Base-by-base conservation (phyloP, 1,140 invertebrate species). In the Orius insidiosus region DNA sequence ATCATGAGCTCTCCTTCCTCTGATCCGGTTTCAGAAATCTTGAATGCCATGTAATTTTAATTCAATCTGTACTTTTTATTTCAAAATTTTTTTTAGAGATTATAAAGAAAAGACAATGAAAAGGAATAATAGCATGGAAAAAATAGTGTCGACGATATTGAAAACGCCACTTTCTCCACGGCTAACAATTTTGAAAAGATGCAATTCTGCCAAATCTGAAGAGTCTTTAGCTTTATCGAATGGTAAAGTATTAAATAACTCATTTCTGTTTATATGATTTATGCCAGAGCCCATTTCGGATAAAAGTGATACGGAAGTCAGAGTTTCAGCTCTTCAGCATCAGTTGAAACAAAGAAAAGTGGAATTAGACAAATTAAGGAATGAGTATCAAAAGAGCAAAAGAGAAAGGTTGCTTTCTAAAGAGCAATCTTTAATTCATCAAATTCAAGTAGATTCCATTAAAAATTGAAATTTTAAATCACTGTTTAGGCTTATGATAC, bases 161-260 rank as follows among this genome's bases (percentile, higher is more conserved):
- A 56, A 58, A 40, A 50, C 52, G 9, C 58, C 58, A 1, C 47
- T 61, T n/a, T 54, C 56, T 39, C 56, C 58, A 11, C 33, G 53
- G 8, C 40, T 54, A 5, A 49, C 54, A 33, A 47, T 55, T n/a
- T 53, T 56, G 18, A 52, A 54, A 32, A 55, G 61, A 42, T 52
- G 61, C 31, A 58, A 65, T 43, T 71, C 68, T 13, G 69, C 67
- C 57, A 68, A 69, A 43, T 70, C 69, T 19, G 69, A 71, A 52
- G 69, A 70, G 47, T 71, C 69, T 0, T 58, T 69, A 37, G 64
- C 66, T 3, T 58, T 68, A 34, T 68, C 68, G 46, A 63, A 65
- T 48, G 57, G 54, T 53, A 58, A 57, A 58, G 45, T 31, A 31
- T 48, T 16, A 8, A 8, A 7, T 8, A 38, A 38, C 7, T 38